phyloP scores from a whole-genome alignment of 2,113 vertebrate genomes.

The Passer domesticus region DNA sequence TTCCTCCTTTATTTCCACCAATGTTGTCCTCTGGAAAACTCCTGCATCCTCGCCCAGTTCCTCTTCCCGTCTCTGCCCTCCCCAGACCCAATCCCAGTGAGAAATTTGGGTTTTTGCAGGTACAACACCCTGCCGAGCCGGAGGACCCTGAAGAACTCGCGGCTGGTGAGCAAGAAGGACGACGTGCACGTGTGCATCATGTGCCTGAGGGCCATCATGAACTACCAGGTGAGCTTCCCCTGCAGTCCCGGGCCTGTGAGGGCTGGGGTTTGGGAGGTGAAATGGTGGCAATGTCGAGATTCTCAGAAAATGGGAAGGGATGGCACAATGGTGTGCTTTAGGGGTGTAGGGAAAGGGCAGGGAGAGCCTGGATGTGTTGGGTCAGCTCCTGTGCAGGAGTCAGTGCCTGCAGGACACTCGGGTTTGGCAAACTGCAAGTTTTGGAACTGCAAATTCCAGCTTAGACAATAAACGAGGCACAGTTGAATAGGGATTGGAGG shows the following conservation, averaged over 20 bases:
- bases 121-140: slow-evolving; percentile 94
- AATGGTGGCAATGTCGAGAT: rapidly evolving
- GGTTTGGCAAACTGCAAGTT: background rate
- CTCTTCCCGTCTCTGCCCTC: rapidly evolving
- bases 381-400: too few relatives aligned
- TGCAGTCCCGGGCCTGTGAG: too few relatives aligned
- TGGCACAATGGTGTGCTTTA: rapidly evolving
- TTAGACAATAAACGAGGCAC: rapidly evolving
- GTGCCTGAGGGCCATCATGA: slow-evolving; percentile 97
- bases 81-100: rapidly evolving
- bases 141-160: slow-evolving; percentile 91
- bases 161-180: slow-evolving; percentile 95
- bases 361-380: background rate
- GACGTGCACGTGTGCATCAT: slow-evolving; percentile 98
- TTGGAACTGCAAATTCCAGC: background rate
- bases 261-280: too few relatives aligned
- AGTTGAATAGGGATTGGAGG: background rate
- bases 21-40: rapidly evolving
- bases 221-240: slow-evolving; percentile 86
- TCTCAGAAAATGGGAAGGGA: rapidly evolving
- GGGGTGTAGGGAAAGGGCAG: background rate
- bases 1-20: rapidly evolving
- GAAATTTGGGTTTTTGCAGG: slow-evolving; percentile 59
- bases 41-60: rapidly evolving
- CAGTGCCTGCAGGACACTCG: too few relatives aligned